Evolutionary conservation across 2,797 vertebrate genomes (phyloP), one percentile per base, ranked within the genome.

Genomic region (Epinephelus coioides): DNA sequence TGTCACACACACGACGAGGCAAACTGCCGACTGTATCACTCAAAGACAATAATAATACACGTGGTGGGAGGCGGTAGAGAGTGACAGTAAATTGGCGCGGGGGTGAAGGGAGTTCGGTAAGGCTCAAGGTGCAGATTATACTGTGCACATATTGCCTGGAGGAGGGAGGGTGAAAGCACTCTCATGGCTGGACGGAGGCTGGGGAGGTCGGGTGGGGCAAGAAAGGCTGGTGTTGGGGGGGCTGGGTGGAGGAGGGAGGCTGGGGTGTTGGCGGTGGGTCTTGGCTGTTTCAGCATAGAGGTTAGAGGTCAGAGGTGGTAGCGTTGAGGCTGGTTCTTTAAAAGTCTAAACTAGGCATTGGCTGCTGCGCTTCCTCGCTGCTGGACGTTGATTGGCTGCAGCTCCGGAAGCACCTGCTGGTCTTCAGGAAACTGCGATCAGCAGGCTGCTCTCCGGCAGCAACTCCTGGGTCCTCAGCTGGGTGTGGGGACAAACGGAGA

Each of bases 391-490:
- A 73, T 74, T 59, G 54, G 84, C 90, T 74, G 64, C 68, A 68
- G 90, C 84, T 65, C 88, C 87, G 17, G 90, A 76, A 64, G 78
- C 80, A 3, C 61, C 13, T n/a, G 68, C 76, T 50, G 71, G 84
- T 63, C 83, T 82, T 97, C 95, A 97, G 65, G 89, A 91, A 40
- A 93, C 79, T 25, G 89, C 75, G 27, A 94, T 94, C 7, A 94
- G 91, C 53, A 93, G 88, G 84, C 80, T 9, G 71, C 81, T 83
- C 13, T 88, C 90, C 82, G 93, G 90, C 65, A 92, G 78, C 68
- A 84, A 91, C 68, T 95, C 94, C 81, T 93, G 94, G 62, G 85
- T 92, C 87, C 95, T 97, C 92, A 95, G 93, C 97, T 99, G 92
- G 60, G 9, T 44, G 44, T 49, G 15, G 15, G 56, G n/a, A 49